Evolutionary conservation across 2,113 vertebrate species (phyloP).

Genomic region (Conger conger): DNA sequence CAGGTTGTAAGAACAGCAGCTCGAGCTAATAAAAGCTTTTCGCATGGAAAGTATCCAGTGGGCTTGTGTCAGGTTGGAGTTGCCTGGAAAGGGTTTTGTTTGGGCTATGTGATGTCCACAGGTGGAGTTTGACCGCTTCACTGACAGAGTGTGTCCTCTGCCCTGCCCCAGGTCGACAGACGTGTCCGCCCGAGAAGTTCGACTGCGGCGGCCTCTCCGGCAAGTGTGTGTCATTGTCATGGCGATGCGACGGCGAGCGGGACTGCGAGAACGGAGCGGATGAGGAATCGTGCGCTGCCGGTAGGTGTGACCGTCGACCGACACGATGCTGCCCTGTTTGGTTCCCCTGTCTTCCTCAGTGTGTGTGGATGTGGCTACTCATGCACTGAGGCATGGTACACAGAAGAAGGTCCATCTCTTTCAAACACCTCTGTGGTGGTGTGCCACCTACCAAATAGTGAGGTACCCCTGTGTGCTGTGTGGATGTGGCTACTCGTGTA

Average conservation of each 20-base stretch:
- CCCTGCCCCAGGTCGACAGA: slow-evolving; percentile 78
- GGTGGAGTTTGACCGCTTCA: slow-evolving; percentile 59
- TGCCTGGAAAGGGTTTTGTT: slow-evolving; percentile 49
- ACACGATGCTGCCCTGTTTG: background rate
- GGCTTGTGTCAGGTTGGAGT: slow-evolving; percentile 4
- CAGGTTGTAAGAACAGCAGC: slow-evolving; percentile 44
- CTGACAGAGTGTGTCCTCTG: slow-evolving; percentile 55
- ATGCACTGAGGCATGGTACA: slow-evolving; percentile 1
- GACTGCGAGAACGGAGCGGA: slow-evolving; percentile 91
- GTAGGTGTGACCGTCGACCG: slow-evolving; percentile 61
- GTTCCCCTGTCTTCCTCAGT: background rate
- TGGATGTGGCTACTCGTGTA: no score
- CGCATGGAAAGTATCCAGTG: slow-evolving; percentile 11
- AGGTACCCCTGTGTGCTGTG: no score
- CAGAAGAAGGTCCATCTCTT: slow-evolving; percentile 23
- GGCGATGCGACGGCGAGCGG: slow-evolving; percentile 91
- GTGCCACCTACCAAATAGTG: background rate
- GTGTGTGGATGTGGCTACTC: background rate
- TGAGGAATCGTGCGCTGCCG: slow-evolving; percentile 85
- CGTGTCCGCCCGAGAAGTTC: slow-evolving; percentile 89
- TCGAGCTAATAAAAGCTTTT: slow-evolving; percentile 43
- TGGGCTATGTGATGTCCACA: slow-evolving; percentile 55
- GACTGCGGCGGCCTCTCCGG: slow-evolving; percentile 85
- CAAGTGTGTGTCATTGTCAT: slow-evolving; percentile 90
- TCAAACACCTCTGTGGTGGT: no score